Evolutionary conservation across 2,797 vertebrate species (phyloP).

Genomic region (Gymnodraco acuticeps): DNA sequence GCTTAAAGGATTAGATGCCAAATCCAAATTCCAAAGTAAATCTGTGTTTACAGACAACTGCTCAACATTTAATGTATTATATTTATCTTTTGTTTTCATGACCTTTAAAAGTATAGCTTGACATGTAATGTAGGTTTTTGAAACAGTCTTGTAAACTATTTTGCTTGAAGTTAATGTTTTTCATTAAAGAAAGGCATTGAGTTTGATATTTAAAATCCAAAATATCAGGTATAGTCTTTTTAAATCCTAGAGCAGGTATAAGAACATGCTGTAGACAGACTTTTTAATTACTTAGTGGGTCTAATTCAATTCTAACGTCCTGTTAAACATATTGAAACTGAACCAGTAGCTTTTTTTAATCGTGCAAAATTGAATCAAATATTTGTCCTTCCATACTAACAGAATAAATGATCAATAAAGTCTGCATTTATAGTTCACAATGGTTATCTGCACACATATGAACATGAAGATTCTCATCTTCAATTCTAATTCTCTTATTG

Average conservation of each 20-base stretch:
- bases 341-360: background rate
- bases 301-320: background rate
- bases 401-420: background rate
- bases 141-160: background rate
- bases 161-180: background rate
- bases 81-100: background rate
- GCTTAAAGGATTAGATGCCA: background rate
- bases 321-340: background rate
- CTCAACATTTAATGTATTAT: slow-evolving; percentile 4
- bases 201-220: background rate
- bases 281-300: no score
- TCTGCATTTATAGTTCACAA: background rate
- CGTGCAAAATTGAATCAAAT: background rate
- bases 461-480: no score
- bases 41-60: background rate
- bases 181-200: background rate
- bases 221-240: background rate
- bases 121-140: no score
- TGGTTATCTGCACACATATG: no score
- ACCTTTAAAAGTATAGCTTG: background rate
- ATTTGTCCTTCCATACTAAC: background rate
- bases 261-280: background rate
- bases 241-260: no score
- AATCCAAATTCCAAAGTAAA: background rate
- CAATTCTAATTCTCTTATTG: background rate